A percentile compares a stretch with the other conserved stretches of the same genome.
Evolutionary conservation across 2,888 invertebrate genomes (phyloP).

Genomic region (Linyphia triangularis): DNA sequence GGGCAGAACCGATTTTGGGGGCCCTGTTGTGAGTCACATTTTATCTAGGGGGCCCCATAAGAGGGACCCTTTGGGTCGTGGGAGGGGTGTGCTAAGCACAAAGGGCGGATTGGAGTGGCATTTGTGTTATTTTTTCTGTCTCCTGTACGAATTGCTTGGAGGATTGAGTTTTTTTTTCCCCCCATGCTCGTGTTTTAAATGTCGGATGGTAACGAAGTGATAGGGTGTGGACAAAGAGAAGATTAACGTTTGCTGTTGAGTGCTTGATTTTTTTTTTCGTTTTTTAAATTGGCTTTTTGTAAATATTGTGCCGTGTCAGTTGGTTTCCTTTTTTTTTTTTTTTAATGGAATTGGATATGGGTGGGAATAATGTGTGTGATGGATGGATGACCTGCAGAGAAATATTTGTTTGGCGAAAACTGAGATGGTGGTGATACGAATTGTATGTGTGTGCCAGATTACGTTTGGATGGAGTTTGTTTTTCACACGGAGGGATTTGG

Average conservation of each 20-base stretch:
- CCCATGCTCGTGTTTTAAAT: constrained; percentile 11
- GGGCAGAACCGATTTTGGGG: not conserved
- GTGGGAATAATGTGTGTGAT: not conserved
- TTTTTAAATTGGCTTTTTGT: not conserved
- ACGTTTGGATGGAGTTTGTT: not conserved
- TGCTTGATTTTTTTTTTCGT: constrained; percentile 22
- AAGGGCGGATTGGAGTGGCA: constrained; percentile 42
- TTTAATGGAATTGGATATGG: not conserved
- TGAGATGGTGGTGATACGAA: not conserved
- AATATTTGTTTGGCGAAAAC: not conserved
- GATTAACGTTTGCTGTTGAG: constrained; percentile 58
- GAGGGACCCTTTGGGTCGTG: constrained; percentile 50
- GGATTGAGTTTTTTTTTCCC: constrained; percentile 20
- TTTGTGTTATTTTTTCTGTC: constrained; percentile 29
- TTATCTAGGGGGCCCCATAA: constrained; percentile 39
- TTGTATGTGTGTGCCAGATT: not conserved
- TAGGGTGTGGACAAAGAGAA: constrained; percentile 65
- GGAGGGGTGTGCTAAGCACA: constrained; percentile 56
- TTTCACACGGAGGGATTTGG: not conserved
- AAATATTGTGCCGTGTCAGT: not conserved
- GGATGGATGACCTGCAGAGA: not conserved
- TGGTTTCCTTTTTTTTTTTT: not conserved
- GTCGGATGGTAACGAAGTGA: constrained; percentile 45
- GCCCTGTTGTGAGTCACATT: constrained; percentile 52
- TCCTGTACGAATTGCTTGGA: constrained; percentile 8